These are phyloP conservation scores for Heliconius himera DNA, from an alignment of 1,140 invertebrate species.

Conservation along the genomic window DNA sequence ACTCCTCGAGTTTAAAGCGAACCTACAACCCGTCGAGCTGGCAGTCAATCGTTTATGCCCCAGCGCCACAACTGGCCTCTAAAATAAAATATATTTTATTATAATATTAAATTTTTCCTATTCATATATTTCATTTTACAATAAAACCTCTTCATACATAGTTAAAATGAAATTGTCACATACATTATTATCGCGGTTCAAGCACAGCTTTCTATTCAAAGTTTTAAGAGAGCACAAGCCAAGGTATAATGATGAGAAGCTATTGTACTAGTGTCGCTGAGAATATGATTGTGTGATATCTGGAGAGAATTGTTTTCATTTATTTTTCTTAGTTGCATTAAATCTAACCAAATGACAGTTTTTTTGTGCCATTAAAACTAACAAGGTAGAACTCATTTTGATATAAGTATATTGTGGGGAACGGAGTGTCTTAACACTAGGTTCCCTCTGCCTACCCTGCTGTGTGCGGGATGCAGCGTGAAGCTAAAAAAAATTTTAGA, in stretches of 20 bases:
- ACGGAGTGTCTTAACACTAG: too few relatives aligned
- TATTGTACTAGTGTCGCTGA: conserved; percentile 52
- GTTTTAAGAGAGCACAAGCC: conserved; percentile 39
- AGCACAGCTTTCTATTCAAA: conserved; percentile 49
- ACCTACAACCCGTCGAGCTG: too few relatives aligned
- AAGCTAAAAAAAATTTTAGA: too few relatives aligned
- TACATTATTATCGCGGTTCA: conserved; percentile 28
- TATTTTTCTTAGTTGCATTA: conserved; percentile 1
- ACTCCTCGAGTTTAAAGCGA: too few relatives aligned
- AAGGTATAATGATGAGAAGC: conserved; percentile 59
- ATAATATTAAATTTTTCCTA: not conserved
- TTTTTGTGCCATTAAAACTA: not conserved
- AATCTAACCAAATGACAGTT: not conserved
- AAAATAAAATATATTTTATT: too few relatives aligned
- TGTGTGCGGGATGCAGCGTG: too few relatives aligned
- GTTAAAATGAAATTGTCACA: conserved; percentile 22
- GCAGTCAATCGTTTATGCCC: too few relatives aligned
- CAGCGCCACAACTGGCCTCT: too few relatives aligned
- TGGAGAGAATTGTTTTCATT: conserved; percentile 34
- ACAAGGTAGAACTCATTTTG: not conserved
- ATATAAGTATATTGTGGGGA: too few relatives aligned
- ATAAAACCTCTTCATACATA: not conserved
- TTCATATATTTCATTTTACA: not conserved
- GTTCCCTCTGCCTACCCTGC: too few relatives aligned
- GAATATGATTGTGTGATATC: conserved; percentile 42